A percentile compares a stretch with the other conserved stretches of the same genome.
phyloP scores from a whole-genome alignment of 2,888 invertebrate genomes.

The Ophioninae sp. region DNA sequence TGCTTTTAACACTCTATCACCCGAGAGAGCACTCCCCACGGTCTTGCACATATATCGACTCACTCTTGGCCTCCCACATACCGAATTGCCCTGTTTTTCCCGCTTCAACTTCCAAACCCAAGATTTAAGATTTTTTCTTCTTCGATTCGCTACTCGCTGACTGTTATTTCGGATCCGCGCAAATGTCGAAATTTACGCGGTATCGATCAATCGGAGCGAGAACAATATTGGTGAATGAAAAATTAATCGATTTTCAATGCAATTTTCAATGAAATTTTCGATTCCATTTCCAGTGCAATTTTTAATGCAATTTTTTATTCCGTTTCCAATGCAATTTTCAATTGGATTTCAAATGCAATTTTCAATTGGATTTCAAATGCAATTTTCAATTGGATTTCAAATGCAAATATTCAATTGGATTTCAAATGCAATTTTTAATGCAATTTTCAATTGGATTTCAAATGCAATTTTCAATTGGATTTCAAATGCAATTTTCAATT shows the following conservation, averaged over 20 bases:
- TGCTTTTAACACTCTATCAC: conserved; percentile 76
- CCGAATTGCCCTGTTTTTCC: conserved; percentile 50
- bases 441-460: no score
- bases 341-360: no score
- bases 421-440: no score
- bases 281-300: no score
- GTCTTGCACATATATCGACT: conserved; percentile 63
- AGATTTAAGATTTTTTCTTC: conserved; percentile 26
- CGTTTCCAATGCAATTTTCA: no score
- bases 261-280: no score
- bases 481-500: no score
- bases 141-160: background rate
- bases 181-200: background rate
- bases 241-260: background rate
- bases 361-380: no score
- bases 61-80: conserved; percentile 59
- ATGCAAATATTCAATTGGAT: no score
- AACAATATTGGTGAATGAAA: background rate
- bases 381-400: no score
- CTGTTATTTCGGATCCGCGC: background rate
- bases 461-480: no score
- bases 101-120: conserved; percentile 47
- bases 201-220: background rate
- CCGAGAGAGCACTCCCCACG: conserved; percentile 61
- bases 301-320: no score